Conservation (phyloP, 30 jellyfish, hydroid and myxozoan species). For the Cassiopea xamachana region DNA sequence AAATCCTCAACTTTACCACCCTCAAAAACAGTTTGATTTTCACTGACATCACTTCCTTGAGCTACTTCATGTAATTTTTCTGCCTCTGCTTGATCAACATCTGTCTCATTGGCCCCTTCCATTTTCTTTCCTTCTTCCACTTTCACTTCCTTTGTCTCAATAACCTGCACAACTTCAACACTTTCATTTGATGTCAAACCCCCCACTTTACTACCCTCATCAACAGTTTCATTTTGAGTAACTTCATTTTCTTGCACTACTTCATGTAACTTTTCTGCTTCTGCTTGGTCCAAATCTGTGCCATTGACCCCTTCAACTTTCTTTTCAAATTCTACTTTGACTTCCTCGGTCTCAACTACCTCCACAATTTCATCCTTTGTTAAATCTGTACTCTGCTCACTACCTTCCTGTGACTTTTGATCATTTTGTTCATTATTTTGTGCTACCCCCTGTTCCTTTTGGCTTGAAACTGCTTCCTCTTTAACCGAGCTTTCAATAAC, state of each 20-base stretch:
- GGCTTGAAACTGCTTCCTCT: slow-evolving; percentile 15
- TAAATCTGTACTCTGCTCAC: not conserved
- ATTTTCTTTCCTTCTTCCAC: not conserved
- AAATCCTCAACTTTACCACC: not conserved
- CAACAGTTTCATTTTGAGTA: not conserved
- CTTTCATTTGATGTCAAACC: not conserved
- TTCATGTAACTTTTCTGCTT: no score
- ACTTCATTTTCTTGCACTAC: not conserved
- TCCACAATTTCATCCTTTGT: not conserved
- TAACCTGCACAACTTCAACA: not conserved
- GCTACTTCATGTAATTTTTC: not conserved
- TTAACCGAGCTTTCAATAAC: slow-evolving; percentile 12
- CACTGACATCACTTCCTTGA: not conserved
- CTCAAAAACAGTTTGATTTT: not conserved
- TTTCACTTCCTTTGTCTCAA: not conserved
- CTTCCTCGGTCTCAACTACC: not conserved
- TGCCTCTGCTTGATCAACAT: not conserved
- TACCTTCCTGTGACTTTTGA: not conserved
- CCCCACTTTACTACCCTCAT: not conserved
- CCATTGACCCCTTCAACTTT: not conserved
- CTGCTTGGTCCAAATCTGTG: not conserved
- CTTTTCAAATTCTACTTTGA: not conserved
- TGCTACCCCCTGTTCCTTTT: slow-evolving; percentile 18
- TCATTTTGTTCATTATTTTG: not conserved
- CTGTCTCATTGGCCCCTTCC: not conserved